phyloP scores from a whole-genome alignment of 2,113 vertebrate species.

The human region GRCh38 chr2:2238501-2239000 shows the following conservation, averaged over 20 bases:
- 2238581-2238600: not conserved
- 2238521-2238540: too few species aligned
- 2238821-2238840: not conserved
- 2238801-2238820: fast-evolving
- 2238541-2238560: fast-evolving
- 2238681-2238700: fast-evolving
- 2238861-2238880: not conserved
- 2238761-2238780: fast-evolving
- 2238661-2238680: fast-evolving
- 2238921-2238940: fast-evolving
- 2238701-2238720: fast-evolving
- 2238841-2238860: fast-evolving
- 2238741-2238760: fast-evolving
- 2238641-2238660: fast-evolving
- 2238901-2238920: not conserved
- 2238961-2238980: not conserved
- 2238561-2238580: too few species aligned
- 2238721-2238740: fast-evolving
- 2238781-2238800: fast-evolving
- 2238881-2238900: not conserved
- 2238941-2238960: too few species aligned
- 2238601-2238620: not conserved
- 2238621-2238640: fast-evolving
- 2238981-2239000: fast-evolving
- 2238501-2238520: not conserved